phyloP scores from a whole-genome alignment of 2,797 vertebrate genomes.

The Diglossa cyanea region DNA sequence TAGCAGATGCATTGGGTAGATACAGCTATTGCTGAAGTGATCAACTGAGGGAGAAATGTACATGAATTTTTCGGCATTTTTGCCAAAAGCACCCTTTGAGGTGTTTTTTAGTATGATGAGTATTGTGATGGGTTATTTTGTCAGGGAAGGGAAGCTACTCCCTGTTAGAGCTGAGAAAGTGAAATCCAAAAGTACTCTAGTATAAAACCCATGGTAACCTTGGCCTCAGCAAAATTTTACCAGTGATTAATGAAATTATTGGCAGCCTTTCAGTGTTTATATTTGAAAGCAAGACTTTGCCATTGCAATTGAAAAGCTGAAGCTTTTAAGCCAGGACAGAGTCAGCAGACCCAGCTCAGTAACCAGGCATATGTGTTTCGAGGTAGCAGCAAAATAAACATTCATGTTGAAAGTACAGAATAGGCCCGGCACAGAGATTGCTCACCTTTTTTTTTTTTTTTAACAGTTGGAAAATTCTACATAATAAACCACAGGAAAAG shows the following conservation, averaged over 20 bases:
- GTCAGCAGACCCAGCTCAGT: conserved; percentile 39
- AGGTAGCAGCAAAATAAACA: conserved; percentile 57
- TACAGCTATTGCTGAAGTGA: background rate
- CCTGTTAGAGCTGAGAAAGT: background rate
- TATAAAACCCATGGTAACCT: background rate
- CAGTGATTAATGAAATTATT: background rate
- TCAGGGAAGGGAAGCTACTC: background rate
- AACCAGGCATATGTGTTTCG: conserved; percentile 4
- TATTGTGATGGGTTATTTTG: background rate
- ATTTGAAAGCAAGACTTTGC: background rate
- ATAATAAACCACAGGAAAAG: background rate
- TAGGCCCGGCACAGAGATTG: background rate
- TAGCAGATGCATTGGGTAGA: background rate
- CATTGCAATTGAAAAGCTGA: background rate
- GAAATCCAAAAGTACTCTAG: background rate
- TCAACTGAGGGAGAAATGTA: background rate
- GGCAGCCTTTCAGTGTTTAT: conserved; percentile 1
- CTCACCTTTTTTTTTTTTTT: background rate
- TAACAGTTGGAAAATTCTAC: background rate
- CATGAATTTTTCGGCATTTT: background rate
- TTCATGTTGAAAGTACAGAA: conserved; percentile 25
- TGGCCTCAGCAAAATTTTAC: background rate
- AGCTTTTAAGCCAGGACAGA: conserved; percentile 34
- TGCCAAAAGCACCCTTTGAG: background rate
- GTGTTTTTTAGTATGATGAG: background rate